Evolutionary conservation across 2,113 vertebrate genomes (phyloP), one percentile per base, ranked within the genome.

Genomic region (Leucosticte australis): DNA sequence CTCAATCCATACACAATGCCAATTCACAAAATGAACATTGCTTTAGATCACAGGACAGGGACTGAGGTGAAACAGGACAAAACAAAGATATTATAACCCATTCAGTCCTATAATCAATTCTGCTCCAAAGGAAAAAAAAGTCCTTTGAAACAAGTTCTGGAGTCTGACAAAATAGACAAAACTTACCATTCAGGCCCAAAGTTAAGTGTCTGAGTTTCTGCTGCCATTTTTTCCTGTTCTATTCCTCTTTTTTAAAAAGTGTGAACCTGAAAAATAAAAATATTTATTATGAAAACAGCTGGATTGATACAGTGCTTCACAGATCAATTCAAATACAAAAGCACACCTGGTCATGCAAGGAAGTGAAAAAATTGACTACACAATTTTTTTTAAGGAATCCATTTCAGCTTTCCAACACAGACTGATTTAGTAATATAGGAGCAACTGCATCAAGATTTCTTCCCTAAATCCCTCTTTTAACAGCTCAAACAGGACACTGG

Each of bases 101-200:
- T n/a, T 73, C 41, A 31, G 15, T 52, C n/a, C 47, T 21, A 83
- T 2, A 27, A 84, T 9, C 44, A 42, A 60, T 28, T 70, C 41
- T 15, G 28, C 30, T 39, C n/a, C 57, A 52, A 74, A 57, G 22
- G 26, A 26, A 31, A 53, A 26, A 20, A 64, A 55, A 67, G 10
- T 17, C 17, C 11, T 46, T 87, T 60, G 28, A 59, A 41, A 87
- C 19, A 56, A 83, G 37, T 73, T 82, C 71, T 18, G 6, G 6
- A 88, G 7, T 64, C 17, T n/a, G 57, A 68, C 14, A 56, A 59
- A 90, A 27, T 19, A 80, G 28, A 94, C 84, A 76, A 63, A 24
- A 98, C 98, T 99, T 97, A 99, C 99, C 99, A 99, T 99, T 99
- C 99, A 98, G 99, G 99, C 98, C 99, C 99, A 96, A 99, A 99